Evolutionary conservation across 1,140 invertebrate genomes (phyloP).

Genomic region (Triops longicaudatus): DNA sequence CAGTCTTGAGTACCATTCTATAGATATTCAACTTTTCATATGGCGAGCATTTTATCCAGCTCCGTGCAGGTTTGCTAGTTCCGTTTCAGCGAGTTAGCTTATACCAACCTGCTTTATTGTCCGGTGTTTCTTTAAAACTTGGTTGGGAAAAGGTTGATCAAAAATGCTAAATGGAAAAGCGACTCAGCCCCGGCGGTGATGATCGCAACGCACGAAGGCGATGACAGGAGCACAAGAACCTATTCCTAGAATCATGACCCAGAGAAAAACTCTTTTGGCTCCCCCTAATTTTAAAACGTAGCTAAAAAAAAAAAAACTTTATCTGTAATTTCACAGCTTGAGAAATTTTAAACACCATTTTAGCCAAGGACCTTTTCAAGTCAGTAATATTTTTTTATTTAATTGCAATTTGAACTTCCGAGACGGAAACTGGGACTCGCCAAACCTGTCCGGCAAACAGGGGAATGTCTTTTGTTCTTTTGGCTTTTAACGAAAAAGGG

Average conservation of each 20-base stretch:
- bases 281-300: neutral
- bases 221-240: conserved; percentile 14
- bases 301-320: no score
- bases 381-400: neutral
- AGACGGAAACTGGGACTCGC: neutral
- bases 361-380: no score
- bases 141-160: neutral
- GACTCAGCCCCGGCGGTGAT: neutral
- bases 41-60: no score
- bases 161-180: conserved; percentile 13
- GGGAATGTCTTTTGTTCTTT: neutral
- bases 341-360: no score
- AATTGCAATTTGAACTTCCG: neutral
- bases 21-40: no score
- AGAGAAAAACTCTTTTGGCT: conserved; percentile 3
- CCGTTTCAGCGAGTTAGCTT: no score
- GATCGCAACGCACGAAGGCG: conserved; percentile 13
- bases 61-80: no score
- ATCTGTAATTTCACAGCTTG: no score
- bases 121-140: neutral
- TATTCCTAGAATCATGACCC: conserved; percentile 15
- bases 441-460: neutral
- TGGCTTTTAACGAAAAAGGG: neutral
- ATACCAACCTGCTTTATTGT: no score
- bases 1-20: no score